Evolutionary conservation across 2,797 vertebrate genomes (phyloP).

Genomic region (Acanthurus tractus): DNA sequence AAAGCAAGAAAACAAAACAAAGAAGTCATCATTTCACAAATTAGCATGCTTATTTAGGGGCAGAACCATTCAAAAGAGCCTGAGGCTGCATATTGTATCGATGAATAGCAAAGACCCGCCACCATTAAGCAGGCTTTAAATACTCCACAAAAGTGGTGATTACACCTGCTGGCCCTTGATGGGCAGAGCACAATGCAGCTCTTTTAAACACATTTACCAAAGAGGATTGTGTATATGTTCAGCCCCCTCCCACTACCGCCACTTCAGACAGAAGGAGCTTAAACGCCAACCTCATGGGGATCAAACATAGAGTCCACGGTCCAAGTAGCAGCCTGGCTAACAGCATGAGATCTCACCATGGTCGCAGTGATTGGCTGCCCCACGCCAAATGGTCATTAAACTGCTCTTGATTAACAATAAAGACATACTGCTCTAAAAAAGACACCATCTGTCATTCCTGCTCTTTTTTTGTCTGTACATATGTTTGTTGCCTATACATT

Average conservation of each 20-base stretch:
- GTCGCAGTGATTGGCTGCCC: conserved; percentile 32
- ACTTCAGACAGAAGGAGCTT: conserved; percentile 81
- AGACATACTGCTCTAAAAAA: conserved; percentile 30
- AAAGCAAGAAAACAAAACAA: conserved; percentile 6
- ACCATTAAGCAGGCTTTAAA: conserved; percentile 48
- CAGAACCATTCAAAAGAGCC: conserved; percentile 21
- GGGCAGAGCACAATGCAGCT: conserved; percentile 63
- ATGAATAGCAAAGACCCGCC: conserved; percentile 50
- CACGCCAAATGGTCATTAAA: conserved; percentile 33
- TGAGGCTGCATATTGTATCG: conserved; percentile 37
- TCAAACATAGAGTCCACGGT: conserved; percentile 54
- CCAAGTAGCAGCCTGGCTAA: conserved; percentile 59
- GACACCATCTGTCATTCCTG: conserved; percentile 14
- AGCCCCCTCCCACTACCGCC: conserved; percentile 60
- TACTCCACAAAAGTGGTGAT: conserved; percentile 55
- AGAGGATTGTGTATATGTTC: conserved; percentile 71
- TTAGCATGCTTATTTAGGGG: conserved; percentile 1
- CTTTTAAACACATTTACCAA: conserved; percentile 72
- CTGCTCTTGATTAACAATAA: conserved; percentile 34
- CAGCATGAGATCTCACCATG: conserved; percentile 65
- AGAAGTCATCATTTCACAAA: neutral
- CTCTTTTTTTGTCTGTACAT: neutral
- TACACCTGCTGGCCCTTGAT: conserved; percentile 69
- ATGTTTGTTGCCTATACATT: neutral
- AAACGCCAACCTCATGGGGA: conserved; percentile 73